Conservation (phyloP, 2,113 vertebrate genomes). For the Fregetta grallaria region DNA sequence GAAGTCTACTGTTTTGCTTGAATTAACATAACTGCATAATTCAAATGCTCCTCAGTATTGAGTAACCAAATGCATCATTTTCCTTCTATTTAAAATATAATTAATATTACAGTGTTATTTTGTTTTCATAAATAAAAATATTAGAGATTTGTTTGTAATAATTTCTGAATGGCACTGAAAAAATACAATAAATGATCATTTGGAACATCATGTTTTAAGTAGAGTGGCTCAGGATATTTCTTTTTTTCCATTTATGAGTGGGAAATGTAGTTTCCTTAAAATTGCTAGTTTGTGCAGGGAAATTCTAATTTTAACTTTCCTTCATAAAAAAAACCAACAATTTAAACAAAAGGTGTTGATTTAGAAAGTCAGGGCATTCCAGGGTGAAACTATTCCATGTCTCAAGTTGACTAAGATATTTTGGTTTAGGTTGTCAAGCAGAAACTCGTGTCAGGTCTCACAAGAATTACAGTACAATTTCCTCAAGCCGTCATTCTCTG, state of each 20-base stretch:
- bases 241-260: background rate
- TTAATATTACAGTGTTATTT: background rate
- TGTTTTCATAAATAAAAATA: constrained; percentile 7
- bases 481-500: background rate
- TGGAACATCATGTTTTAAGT: background rate
- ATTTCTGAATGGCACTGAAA: constrained; percentile 22
- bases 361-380: background rate
- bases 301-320: background rate
- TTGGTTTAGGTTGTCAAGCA: background rate
- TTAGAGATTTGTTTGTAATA: constrained; percentile 2
- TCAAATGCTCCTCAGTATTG: background rate
- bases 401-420: background rate
- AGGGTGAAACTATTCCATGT: background rate
- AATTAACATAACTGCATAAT: background rate
- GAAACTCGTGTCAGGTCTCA: background rate
- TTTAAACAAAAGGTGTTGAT: background rate
- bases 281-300: background rate
- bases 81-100: background rate
- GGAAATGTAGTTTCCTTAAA: background rate
- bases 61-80: constrained; percentile 19
- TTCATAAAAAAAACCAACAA: background rate
- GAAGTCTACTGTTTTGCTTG: background rate
- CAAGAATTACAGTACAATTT: background rate
- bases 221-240: background rate
- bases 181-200: constrained; percentile 41